phyloP scores from a whole-genome alignment of 2,888 invertebrate genomes.

The Hydrotaea cyrtoneurina region DNA sequence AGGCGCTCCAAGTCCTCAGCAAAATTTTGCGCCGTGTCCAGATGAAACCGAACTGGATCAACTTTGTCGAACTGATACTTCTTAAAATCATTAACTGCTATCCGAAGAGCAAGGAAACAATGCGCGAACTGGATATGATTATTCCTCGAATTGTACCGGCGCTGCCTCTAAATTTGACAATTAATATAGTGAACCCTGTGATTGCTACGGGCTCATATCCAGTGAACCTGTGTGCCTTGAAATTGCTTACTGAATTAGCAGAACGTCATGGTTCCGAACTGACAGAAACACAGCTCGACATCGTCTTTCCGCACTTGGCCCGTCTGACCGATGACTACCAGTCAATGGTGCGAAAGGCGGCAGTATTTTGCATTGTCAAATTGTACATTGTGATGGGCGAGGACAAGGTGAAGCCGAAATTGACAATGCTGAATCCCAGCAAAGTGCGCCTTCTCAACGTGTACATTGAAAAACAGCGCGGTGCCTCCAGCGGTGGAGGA shows the following conservation, averaged over 20 bases:
- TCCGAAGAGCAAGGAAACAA: conserved; percentile 88
- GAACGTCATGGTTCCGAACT: conserved; percentile 88
- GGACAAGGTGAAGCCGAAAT: conserved; percentile 90
- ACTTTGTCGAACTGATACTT: conserved; percentile 94
- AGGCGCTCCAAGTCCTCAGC: conserved; percentile 90
- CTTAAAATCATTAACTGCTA: conserved; percentile 94
- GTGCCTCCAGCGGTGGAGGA: conserved; percentile 72
- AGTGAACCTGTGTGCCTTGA: conserved; percentile 94
- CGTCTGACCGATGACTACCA: conserved; percentile 95
- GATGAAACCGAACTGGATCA: conserved; percentile 89
- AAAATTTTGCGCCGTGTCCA: conserved; percentile 91
- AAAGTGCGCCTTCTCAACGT: conserved; percentile 82
- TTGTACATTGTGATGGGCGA: conserved; percentile 95
- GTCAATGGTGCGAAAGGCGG: conserved; percentile 96
- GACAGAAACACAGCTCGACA: conserved; percentile 87
- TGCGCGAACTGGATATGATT: conserved; percentile 92
- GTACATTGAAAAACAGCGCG: conserved; percentile 77
- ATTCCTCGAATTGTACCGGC: conserved; percentile 88
- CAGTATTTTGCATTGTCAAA: conserved; percentile 98
- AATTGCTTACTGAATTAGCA: conserved; percentile 92
- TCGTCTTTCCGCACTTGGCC: conserved; percentile 93
- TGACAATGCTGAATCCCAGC: conserved; percentile 91
- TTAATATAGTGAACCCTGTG: conserved; percentile 87
- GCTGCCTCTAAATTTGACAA: conserved; percentile 89
- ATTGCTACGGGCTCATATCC: conserved; percentile 94